Evolutionary conservation across 92 coral and sea anemone genomes (phyloP), one percentile per base, ranked within the genome.

Genomic region (Porites rus): DNA sequence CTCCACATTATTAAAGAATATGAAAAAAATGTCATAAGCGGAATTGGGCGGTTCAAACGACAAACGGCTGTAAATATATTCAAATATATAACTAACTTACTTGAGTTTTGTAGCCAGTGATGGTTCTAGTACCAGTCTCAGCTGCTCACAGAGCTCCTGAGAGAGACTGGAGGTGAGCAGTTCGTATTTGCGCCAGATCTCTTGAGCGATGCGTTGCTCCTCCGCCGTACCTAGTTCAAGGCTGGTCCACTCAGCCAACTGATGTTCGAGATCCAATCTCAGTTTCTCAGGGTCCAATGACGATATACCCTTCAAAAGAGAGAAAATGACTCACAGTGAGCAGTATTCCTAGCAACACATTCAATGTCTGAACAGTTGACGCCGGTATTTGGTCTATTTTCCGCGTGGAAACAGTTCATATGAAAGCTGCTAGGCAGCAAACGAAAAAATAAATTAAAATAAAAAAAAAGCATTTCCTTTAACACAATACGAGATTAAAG

Each of bases 111-210:
- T 93, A 1, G 98, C 98, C 52, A 97, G 87, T 6, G 99, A 95
- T 5, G 99, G 99, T 86, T 97, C 99, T 25, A 97, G 92, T 17
- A 97, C 98, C 85, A 97, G 88, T 76, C 99, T 90, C 65, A 97
- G 94, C 88, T 97, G 99, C 74, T 97, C 99, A 87, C 99, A 97
- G 62, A 97, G 83, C 63, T 97, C 97, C 83, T 97, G 99, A 8
- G 99, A 92, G 71, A 93, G 93, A 65, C 93, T 84, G 80, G 95
- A 90, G 81, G 99, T 97, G 86, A 97, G 87, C 18, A 92, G 61
- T 66, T 97, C 99, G 79, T 97, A 97, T 74, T 95, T 93, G 86
- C 92, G 97, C 99, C 99, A 97, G 16, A 96, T 90, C 65, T 92
- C 95, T 43, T 92, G 98, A 5, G 99, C 98, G 76, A 83, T 54